Conservation (phyloP, 2,113 vertebrate genomes). For the Microcebus jonahi region DNA sequence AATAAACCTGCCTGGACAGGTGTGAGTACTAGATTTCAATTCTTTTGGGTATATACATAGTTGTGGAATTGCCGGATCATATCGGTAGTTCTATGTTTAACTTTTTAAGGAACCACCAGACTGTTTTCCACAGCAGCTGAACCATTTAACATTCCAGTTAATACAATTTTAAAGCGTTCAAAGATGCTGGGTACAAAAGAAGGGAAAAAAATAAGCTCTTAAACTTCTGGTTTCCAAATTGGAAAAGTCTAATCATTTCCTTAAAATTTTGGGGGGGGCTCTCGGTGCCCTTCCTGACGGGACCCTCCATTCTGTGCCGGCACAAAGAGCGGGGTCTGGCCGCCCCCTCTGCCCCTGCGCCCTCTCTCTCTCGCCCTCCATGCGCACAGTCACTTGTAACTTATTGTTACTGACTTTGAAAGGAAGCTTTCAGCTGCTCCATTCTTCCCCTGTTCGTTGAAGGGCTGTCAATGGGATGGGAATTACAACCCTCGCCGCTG, state of each 20-base stretch:
- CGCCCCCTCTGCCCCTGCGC: not conserved
- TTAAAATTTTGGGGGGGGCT: not conserved
- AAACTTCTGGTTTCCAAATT: not conserved
- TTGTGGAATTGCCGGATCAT: not conserved
- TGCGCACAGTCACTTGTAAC: conserved; percentile 9
- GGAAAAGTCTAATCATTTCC: not conserved
- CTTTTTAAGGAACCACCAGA: not conserved
- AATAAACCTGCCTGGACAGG: not conserved
- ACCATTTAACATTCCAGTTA: not conserved
- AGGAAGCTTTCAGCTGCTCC: conserved; percentile 39
- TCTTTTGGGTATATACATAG: not conserved
- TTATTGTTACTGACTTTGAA: conserved; percentile 53
- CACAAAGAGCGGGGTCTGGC: not conserved
- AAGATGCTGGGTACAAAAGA: not conserved
- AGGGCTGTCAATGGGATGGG: conserved; percentile 48
- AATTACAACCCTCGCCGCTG: conserved; percentile 53
- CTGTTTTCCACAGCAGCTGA: not conserved
- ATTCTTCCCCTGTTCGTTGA: conserved; percentile 48
- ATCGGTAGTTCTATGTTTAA: not conserved
- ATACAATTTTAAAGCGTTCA: not conserved
- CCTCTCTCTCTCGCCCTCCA: not conserved
- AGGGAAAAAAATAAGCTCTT: not conserved
- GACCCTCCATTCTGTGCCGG: not conserved
- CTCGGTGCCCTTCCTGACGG: not conserved
- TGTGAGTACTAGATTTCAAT: not conserved